Evolutionary conservation across 1,140 invertebrate species (phyloP).

Genomic region (Teleopsis dalmanni): DNA sequence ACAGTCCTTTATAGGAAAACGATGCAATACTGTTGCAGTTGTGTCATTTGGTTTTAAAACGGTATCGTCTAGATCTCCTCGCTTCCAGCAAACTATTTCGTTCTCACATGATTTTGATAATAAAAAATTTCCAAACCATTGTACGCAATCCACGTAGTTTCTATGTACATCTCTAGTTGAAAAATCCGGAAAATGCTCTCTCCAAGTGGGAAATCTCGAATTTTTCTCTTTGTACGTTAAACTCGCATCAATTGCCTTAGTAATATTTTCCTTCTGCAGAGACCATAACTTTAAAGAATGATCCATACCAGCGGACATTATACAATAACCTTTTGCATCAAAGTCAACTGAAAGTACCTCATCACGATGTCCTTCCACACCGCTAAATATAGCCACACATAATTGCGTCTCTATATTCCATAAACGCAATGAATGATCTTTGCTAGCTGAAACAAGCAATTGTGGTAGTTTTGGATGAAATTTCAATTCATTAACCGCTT

Average conservation of each 20-base stretch:
- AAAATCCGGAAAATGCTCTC: conserved; percentile 94
- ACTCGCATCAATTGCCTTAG: conserved; percentile 78
- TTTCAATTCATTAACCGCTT: conserved; percentile 87
- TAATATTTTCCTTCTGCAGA: conserved; percentile 76
- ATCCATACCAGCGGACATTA: conserved; percentile 97
- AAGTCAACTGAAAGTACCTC: conserved; percentile 95
- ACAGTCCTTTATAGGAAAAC: conserved; percentile 92
- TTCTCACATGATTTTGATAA: conserved; percentile 97
- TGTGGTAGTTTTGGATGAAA: conserved; percentile 87
- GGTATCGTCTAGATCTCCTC: conserved; percentile 28
- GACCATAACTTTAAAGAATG: conserved; percentile 94
- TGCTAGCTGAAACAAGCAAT: conserved; percentile 85
- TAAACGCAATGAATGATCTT: conserved; percentile 87
- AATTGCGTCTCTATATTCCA: conserved; percentile 95
- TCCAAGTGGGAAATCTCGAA: conserved; percentile 75
- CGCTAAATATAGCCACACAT: conserved; percentile 93
- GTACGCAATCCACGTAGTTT: conserved; percentile 97
- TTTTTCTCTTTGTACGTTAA: conserved; percentile 71
- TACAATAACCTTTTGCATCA: conserved; percentile 76
- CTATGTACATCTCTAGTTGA: conserved; percentile 94
- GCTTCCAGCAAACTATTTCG: conserved; percentile 58
- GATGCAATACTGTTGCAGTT: conserved; percentile 55
- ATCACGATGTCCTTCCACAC: conserved; percentile 93
- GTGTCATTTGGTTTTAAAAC: conserved; percentile 35
- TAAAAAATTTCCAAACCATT: conserved; percentile 93